Evolutionary conservation across 2,888 invertebrate genomes (phyloP).

Genomic region (Pherbina coryleti): DNA sequence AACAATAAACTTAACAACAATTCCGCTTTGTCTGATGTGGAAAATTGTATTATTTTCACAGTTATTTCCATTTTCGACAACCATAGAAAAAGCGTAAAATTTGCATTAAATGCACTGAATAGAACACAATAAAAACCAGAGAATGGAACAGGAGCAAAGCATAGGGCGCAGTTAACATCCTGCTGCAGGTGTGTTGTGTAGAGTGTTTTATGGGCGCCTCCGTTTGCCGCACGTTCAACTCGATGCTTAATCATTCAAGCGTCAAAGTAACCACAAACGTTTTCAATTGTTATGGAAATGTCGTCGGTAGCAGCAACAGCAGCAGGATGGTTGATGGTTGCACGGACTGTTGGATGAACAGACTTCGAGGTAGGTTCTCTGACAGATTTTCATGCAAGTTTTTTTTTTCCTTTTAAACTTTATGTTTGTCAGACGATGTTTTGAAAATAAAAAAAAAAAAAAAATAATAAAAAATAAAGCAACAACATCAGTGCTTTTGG

Average conservation of each 20-base stretch:
- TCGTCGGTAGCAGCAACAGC: not conserved
- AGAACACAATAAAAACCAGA: no score
- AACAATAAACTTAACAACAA: not conserved
- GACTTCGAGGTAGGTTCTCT: not conserved
- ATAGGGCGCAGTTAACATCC: no score
- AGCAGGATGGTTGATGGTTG: not conserved
- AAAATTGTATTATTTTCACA: not conserved
- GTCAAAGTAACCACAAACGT: constrained; percentile 16
- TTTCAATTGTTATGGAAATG: constrained; percentile 21
- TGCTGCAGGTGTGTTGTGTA: no score
- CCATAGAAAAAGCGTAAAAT: constrained; percentile 5
- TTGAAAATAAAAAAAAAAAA: not conserved
- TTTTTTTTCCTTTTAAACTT: no score
- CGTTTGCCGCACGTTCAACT: not conserved
- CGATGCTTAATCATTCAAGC: not conserved
- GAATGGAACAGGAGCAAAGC: no score
- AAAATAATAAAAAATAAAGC: no score
- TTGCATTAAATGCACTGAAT: not conserved
- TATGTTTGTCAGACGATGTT: not conserved
- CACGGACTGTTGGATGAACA: not conserved
- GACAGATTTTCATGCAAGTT: not conserved
- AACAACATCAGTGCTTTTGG: not conserved
- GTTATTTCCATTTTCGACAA: not conserved
- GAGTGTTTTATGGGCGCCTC: no score
- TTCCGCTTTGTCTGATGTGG: not conserved